A percentile compares a stretch with the other conserved stretches of the same genome.
Evolutionary conservation across 2,888 invertebrate species (phyloP).

Genomic region (Pardosa pseudoannulata): DNA sequence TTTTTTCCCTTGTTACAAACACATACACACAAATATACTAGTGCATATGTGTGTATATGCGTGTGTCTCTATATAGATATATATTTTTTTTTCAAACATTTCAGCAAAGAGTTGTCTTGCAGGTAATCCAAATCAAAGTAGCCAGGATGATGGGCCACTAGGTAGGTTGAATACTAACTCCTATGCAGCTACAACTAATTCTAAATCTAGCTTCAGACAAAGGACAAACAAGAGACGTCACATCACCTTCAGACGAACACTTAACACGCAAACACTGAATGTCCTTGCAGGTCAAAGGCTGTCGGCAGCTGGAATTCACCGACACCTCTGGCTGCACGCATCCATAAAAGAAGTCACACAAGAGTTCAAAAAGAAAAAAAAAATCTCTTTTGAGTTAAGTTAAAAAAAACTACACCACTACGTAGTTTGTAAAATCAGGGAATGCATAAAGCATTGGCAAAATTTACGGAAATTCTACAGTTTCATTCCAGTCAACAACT

Average conservation of each 20-base stretch:
- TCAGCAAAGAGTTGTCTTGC: background rate
- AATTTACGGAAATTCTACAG: background rate
- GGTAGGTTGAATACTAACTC: slow-evolving; percentile 28
- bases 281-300: background rate
- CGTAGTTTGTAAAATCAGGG: slow-evolving; percentile 22
- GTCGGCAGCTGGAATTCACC: no score
- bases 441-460: slow-evolving; percentile 36
- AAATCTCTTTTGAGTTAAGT: background rate
- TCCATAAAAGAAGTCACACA: background rate
- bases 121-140: background rate
- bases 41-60: slow-evolving; percentile 14
- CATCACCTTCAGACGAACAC: slow-evolving; percentile 33
- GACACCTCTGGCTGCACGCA: background rate
- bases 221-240: slow-evolving; percentile 41
- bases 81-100: background rate
- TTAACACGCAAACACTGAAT: slow-evolving; percentile 1
- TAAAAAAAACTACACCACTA: slow-evolving; percentile 23
- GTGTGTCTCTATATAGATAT: no score
- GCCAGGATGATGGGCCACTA: slow-evolving; percentile 8
- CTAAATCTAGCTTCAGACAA: slow-evolving; percentile 64
- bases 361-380: background rate
- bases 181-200: slow-evolving; percentile 53
- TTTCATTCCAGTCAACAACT: slow-evolving; percentile 36
- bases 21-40: no score
- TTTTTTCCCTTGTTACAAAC: no score